Evolutionary conservation across 2,797 vertebrate species (phyloP).

Genomic region (Tachyglossus aculeatus): DNA sequence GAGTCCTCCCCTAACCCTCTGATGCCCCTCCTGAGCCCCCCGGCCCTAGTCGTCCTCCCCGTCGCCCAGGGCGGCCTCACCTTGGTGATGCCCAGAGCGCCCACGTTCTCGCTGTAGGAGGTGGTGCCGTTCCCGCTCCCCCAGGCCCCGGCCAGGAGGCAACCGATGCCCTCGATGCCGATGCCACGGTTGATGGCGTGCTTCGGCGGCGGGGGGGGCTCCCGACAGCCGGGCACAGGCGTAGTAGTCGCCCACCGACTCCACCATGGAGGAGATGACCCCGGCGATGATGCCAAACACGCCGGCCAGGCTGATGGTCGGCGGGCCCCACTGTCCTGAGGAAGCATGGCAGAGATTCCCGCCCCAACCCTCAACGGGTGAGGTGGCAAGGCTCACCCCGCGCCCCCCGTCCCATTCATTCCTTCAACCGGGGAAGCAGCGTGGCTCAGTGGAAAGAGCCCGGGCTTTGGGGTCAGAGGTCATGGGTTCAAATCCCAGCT

Average conservation of each 20-base stretch:
- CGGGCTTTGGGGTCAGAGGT: too few relatives aligned
- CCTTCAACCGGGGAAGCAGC: too few relatives aligned
- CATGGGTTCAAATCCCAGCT: too few relatives aligned
- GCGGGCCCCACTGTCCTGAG: conserved; percentile 93
- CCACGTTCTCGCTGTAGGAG: conserved; percentile 95
- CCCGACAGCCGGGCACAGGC: conserved; percentile 92
- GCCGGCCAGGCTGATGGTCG: conserved; percentile 90
- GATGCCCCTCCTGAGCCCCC: too few relatives aligned
- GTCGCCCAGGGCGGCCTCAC: conserved; percentile 67
- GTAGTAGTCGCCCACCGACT: conserved; percentile 95
- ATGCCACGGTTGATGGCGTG: too few relatives aligned
- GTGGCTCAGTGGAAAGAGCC: too few relatives aligned
- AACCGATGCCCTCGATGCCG: conserved; percentile 92
- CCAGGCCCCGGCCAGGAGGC: conserved; percentile 92
- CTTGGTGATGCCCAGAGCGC: conserved; percentile 93
- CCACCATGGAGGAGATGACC: conserved; percentile 95
- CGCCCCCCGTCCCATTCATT: too few relatives aligned
- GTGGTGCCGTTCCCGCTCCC: conserved; percentile 95
- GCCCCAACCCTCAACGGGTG: too few relatives aligned
- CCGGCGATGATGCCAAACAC: conserved; percentile 93
- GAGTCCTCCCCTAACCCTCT: too few relatives aligned
- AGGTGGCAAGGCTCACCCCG: too few relatives aligned
- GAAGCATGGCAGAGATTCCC: background rate
- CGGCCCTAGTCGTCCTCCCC: too few relatives aligned
- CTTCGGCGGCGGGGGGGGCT: conserved; percentile 91